Percentiles rank a stretch among this genome's conserved stretches.
phyloP scores from a whole-genome alignment of 2,888 invertebrate species.

The Eristalis pertinax region DNA sequence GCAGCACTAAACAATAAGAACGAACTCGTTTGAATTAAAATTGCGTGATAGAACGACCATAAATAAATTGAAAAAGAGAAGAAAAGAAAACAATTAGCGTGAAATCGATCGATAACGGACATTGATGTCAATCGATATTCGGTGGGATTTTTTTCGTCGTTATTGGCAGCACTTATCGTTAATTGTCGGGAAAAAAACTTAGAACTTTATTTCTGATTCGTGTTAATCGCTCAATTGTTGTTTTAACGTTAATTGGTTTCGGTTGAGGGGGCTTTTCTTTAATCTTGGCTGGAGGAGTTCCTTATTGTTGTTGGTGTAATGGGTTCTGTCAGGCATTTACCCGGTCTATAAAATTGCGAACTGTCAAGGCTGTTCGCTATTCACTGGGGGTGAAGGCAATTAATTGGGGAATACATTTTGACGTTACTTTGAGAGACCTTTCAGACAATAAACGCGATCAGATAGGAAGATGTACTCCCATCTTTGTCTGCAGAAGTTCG shows the following conservation, averaged over 20 bases:
- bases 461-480: no score
- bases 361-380: neutral
- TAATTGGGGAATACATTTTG: neutral
- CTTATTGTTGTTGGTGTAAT: neutral
- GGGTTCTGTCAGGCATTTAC: neutral
- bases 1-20: neutral
- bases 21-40: neutral
- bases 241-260: conserved; percentile 6
- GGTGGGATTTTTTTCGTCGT: conserved; percentile 7
- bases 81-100: conserved; percentile 20
- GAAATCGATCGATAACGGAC: conserved; percentile 10
- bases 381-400: neutral
- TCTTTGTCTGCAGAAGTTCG: no score
- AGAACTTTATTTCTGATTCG: conserved; percentile 14
- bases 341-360: neutral
- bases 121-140: conserved; percentile 22
- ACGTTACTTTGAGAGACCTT: neutral
- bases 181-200: conserved; percentile 38
- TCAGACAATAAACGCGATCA: neutral
- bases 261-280: neutral
- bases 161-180: conserved; percentile 15
- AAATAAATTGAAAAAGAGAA: neutral
- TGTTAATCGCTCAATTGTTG: conserved; percentile 21
- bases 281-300: neutral
- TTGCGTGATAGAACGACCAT: neutral